Evolutionary conservation across 30 jellyfish, hydroid and myxozoan genomes (phyloP), one percentile per base, ranked within the genome.

Genomic region (Hydractinia echinata): DNA sequence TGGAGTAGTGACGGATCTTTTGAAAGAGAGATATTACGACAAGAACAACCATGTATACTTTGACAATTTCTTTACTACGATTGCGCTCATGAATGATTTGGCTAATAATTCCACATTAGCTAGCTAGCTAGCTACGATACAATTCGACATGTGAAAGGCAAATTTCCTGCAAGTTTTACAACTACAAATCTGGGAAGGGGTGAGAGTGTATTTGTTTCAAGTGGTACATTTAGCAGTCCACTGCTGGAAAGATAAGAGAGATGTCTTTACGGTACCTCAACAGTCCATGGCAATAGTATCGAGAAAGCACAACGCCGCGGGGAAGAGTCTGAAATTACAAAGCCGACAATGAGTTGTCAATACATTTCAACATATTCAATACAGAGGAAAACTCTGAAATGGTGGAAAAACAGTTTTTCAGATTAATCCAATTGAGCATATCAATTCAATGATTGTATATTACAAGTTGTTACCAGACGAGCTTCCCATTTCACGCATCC

Each of bases 401-500:
- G 83, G 94, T 85, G 94, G 88, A 76, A 85, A 68, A 49, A 60
- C 51, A 49, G 49, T 77, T 85, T 67, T 78, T 85, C 54, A 66
- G 94, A 55, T 48, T 85, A 19, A 60, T 85, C 30, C 88, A 85
- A 76, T 60, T 85, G 66, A 61, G 84, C 64, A 61, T n/a, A 50
- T 66, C 53, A 85, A 85, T 66, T 56, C 84, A 73, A 83, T 83
- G 90, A 49, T 70, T 49, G 58, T 70, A 8, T 49, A 4, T 18
- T 70, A 70, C 51, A 77, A 19, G 81, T 21, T 77, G 52, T 53
- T 77, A 51, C 51, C 67, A 55, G 83, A 62, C 66, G 56, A 61
- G 67, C 83, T 52, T 4, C 80, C 80, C 5, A 49, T 15, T 5
- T 70, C 58, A 18, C 54, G 80, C 7, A 7, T 21, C 58, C 87